These are phyloP conservation scores for Pachyuromys duprasi DNA, from an alignment of 2,797 vertebrate genomes.

Conservation along the genomic window DNA sequence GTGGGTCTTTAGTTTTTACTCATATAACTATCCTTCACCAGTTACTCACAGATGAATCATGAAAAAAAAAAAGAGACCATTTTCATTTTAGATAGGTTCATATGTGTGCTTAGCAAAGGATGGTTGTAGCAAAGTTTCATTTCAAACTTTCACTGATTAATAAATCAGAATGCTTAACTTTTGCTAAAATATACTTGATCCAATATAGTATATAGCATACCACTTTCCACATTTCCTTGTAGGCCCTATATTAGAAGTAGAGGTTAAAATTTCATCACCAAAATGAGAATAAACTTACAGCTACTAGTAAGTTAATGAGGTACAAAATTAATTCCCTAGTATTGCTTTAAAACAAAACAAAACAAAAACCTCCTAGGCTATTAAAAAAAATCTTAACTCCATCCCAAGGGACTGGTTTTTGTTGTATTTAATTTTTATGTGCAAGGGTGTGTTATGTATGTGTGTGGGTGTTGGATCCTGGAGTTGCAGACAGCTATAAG, in stretches of 20 bases:
- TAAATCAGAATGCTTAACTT: conserved; percentile 83
- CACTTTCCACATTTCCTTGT: conserved; percentile 84
- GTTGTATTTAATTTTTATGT: too few species aligned
- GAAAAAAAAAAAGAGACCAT: conserved; percentile 74
- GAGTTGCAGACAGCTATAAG: too few species aligned
- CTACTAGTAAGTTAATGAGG: conserved; percentile 69
- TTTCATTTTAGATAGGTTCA: conserved; percentile 86
- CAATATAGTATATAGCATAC: conserved; percentile 65
- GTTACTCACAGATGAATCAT: conserved; percentile 82
- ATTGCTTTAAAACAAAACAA: conserved; percentile 65
- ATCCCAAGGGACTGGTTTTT: conserved; percentile 73
- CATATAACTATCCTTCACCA: conserved; percentile 73
- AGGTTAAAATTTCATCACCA: conserved; percentile 82
- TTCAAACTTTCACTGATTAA: conserved; percentile 80
- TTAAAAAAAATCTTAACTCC: conserved; percentile 79
- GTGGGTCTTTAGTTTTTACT: conserved; percentile 76
- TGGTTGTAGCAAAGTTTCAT: conserved; percentile 77
- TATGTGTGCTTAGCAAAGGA: conserved; percentile 78
- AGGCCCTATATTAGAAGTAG: conserved; percentile 81
- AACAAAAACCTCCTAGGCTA: conserved; percentile 78
- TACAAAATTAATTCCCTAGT: conserved; percentile 80
- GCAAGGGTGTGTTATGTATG: too few species aligned
- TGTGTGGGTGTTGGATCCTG: too few species aligned
- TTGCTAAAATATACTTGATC: conserved; percentile 80
- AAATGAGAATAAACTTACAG: conserved; percentile 80